Percentiles rank a stretch among this genome's conserved stretches.
These are phyloP conservation scores for Eclectus roratus DNA, from an alignment of 2,113 vertebrate genomes.

Conservation along the genomic window DNA sequence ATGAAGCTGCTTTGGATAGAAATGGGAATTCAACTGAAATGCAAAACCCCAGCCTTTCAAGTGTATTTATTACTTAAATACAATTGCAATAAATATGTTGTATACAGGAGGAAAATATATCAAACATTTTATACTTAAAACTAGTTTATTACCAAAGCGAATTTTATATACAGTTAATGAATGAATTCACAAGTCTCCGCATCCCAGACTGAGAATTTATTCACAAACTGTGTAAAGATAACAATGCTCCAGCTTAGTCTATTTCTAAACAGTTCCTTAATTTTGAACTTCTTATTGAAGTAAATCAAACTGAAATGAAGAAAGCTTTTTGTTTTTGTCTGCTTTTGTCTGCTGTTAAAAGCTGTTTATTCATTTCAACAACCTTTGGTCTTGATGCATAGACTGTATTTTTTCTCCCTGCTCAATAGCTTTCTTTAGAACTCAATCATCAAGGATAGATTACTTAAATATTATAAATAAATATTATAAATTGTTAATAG, in stretches of 20 bases:
- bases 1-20: neutral
- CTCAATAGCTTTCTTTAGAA: neutral
- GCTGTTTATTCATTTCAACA: neutral
- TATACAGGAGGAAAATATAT: neutral
- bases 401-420: neutral
- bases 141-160: neutral
- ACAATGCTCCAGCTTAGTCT: neutral
- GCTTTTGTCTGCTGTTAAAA: neutral
- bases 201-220: conserved; percentile 1
- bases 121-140: neutral
- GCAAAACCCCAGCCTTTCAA: neutral
- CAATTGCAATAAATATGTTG: neutral
- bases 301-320: conserved; percentile 5
- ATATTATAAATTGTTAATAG: neutral
- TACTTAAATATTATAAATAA: neutral
- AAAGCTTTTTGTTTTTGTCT: neutral
- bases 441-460: neutral
- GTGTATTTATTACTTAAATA: conserved; percentile 4
- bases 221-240: neutral
- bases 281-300: neutral
- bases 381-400: neutral
- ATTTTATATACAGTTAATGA: conserved; percentile 25
- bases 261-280: neutral
- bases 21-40: neutral
- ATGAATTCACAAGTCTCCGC: conserved; percentile 16